Evolutionary conservation across 2,113 vertebrate species (phyloP).

Genomic region (Corydoras maculifer): DNA sequence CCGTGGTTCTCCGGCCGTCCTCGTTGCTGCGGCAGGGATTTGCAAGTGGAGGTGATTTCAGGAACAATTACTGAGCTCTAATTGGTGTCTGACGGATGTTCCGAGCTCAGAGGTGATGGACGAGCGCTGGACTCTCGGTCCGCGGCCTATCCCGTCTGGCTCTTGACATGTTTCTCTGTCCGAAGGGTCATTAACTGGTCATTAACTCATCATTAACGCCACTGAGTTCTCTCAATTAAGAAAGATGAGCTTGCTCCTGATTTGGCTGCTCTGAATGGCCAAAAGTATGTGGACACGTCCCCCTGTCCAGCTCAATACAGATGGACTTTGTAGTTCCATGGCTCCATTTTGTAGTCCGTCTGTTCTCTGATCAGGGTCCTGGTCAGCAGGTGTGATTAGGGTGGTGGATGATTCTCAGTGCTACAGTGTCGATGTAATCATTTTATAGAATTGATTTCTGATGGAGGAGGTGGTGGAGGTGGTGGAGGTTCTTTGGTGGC

Average conservation of each 20-base stretch:
- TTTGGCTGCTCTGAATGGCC: no score
- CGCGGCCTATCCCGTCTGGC: slow-evolving; percentile 29
- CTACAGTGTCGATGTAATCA: no score
- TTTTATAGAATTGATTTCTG: no score
- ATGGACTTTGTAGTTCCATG: no score
- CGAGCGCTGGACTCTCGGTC: slow-evolving; percentile 32
- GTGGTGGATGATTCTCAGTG: no score
- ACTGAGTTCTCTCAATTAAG: slow-evolving; percentile 46
- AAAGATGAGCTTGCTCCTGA: slow-evolving; percentile 22
- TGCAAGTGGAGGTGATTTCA: slow-evolving; percentile 38
- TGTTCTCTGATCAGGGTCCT: no score
- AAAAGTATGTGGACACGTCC: no score
- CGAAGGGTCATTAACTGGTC: slow-evolving; percentile 44
- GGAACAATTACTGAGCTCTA: slow-evolving; percentile 30
- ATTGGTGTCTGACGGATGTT: slow-evolving; percentile 28
- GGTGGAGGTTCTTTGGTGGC: background rate
- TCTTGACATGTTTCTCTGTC: slow-evolving; percentile 34
- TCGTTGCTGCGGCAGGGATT: background rate
- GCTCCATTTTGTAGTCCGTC: no score
- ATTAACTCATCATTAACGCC: slow-evolving; percentile 29
- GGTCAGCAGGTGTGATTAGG: no score
- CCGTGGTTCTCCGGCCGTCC: background rate
- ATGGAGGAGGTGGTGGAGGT: no score
- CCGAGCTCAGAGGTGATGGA: slow-evolving; percentile 31
- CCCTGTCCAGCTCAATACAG: no score